Evolutionary conservation across 2,113 vertebrate genomes (phyloP).

Genomic region (Piprites chloris): DNA sequence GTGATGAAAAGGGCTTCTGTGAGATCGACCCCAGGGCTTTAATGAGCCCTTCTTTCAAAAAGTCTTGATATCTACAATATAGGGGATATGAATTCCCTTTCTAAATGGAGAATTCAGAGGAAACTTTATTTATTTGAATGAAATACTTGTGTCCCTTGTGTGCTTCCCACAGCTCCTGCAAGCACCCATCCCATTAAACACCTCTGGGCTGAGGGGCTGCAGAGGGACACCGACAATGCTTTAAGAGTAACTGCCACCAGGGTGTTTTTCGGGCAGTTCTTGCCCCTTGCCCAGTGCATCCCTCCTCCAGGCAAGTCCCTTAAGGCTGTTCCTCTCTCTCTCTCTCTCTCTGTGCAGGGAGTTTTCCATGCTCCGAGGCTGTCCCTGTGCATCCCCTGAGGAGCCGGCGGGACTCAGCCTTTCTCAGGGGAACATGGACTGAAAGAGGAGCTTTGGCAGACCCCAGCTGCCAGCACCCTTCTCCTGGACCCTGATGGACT

Average conservation of each 20-base stretch:
- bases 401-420: conserved; percentile 27
- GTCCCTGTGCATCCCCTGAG: conserved; percentile 42
- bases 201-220: neutral
- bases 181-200: neutral
- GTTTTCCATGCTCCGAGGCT: neutral
- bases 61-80: accelerated
- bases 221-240: neutral
- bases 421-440: conserved; percentile 39
- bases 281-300: neutral
- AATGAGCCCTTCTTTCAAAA: neutral
- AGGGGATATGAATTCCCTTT: neutral
- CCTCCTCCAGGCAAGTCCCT: neutral
- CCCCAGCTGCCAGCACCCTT: conserved; percentile 49
- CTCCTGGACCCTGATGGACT: conserved; percentile 58
- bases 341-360: conserved; percentile 50
- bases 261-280: neutral
- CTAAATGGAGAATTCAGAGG: neutral
- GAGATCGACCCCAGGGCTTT: neutral
- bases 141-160: neutral
- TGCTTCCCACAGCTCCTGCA: neutral
- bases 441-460: conserved; percentile 25
- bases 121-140: neutral
- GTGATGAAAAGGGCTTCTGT: neutral
- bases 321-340: neutral
- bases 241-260: neutral